Evolutionary conservation across 2,113 vertebrate species (phyloP).

Genomic region (Gila orcuttii): DNA sequence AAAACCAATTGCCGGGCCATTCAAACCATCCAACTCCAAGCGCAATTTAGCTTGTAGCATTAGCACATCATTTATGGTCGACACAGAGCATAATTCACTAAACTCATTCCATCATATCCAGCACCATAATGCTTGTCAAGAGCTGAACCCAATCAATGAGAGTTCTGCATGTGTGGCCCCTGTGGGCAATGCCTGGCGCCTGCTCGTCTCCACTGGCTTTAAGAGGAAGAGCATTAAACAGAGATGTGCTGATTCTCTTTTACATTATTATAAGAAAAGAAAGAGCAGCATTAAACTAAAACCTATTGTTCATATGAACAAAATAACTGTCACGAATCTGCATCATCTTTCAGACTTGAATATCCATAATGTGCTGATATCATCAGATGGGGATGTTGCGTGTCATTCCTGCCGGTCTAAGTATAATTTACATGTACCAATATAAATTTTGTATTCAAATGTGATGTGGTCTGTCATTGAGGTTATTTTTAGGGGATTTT

Average conservation of each 20-base stretch:
- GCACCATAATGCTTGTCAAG: slow-evolving; percentile 16
- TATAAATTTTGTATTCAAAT: neutral
- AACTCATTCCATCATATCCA: slow-evolving; percentile 18
- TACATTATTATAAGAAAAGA: neutral
- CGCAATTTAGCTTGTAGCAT: neutral
- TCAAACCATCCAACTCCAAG: slow-evolving; percentile 1
- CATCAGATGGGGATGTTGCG: neutral
- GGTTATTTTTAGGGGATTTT: neutral
- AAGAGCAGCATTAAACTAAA: neutral
- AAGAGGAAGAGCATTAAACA: slow-evolving; percentile 13
- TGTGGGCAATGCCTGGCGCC: neutral
- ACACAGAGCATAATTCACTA: slow-evolving; percentile 1
- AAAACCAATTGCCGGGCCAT: neutral
- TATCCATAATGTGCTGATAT: neutral
- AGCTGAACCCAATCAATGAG: slow-evolving; percentile 33
- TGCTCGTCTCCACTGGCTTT: slow-evolving; percentile 13
- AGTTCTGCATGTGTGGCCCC: neutral
- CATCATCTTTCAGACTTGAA: neutral
- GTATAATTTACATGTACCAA: slow-evolving; percentile 28
- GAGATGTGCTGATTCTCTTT: slow-evolving; percentile 7
- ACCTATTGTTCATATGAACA: neutral
- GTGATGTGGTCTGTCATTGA: neutral
- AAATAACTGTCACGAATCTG: neutral
- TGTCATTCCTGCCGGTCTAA: neutral
- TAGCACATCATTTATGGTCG: slow-evolving; percentile 1